These are phyloP conservation scores for Leucophora obtusa DNA, from an alignment of 2,888 invertebrate species.

Conservation along the genomic window DNA sequence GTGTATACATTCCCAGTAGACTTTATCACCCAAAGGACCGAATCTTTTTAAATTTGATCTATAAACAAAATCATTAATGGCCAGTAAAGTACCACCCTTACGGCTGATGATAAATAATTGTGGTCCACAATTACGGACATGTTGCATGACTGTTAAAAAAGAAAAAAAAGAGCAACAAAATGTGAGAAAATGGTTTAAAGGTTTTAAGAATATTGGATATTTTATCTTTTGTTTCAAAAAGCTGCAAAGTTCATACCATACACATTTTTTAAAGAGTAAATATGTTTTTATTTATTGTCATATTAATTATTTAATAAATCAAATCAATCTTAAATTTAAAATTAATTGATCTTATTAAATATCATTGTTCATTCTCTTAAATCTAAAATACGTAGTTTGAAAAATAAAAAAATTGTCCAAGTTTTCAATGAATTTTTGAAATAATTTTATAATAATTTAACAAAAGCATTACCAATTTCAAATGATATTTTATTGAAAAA, in stretches of 20 bases:
- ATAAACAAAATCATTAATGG: slow-evolving; percentile 77
- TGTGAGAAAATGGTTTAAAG: not conserved
- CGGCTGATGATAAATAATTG: slow-evolving; percentile 77
- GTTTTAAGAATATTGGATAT: not conserved
- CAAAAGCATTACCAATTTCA: too few relatives aligned
- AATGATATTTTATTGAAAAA: too few relatives aligned
- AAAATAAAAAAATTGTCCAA: too few relatives aligned
- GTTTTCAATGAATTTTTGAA: too few relatives aligned
- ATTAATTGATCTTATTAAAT: too few relatives aligned
- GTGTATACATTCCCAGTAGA: slow-evolving; percentile 79
- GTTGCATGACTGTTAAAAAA: slow-evolving; percentile 69
- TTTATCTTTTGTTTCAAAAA: not conserved
- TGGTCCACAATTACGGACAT: slow-evolving; percentile 74
- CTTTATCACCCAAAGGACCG: slow-evolving; percentile 74
- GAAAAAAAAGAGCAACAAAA: slow-evolving; percentile 18
- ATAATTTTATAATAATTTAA: too few relatives aligned
- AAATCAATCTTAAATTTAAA: too few relatives aligned
- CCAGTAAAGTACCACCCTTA: slow-evolving; percentile 77
- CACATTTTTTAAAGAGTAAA: not conserved
- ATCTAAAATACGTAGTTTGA: too few relatives aligned
- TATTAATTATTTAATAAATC: not conserved
- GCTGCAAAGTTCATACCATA: not conserved
- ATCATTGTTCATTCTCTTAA: too few relatives aligned
- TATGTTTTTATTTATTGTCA: slow-evolving; percentile 29
- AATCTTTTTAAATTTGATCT: slow-evolving; percentile 78